Conservation (phyloP, 2,113 vertebrate genomes). For the Zosterops hypoxanthus region DNA sequence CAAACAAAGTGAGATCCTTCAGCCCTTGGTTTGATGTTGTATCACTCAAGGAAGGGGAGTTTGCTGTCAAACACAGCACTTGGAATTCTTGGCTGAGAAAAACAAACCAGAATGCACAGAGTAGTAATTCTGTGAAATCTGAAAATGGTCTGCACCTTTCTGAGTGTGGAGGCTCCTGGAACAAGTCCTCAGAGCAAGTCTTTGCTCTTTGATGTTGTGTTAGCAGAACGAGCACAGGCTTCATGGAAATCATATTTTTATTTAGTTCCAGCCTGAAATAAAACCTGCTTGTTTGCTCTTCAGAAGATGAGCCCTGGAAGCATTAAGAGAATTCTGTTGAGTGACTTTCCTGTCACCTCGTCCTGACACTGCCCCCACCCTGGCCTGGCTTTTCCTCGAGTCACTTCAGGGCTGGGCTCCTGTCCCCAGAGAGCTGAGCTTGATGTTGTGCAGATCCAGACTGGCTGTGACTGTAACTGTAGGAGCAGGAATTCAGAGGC, state of each 20-base stretch:
- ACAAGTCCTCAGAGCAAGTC: not conserved
- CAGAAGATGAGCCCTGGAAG: not conserved
- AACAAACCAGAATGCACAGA: not conserved
- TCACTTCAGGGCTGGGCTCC: not conserved
- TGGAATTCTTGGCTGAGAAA: conserved; percentile 1
- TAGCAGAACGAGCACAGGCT: not conserved
- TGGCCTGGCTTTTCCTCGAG: not conserved
- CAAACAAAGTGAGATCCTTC: conserved; percentile 16
- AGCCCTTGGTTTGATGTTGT: not conserved
- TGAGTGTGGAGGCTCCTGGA: not conserved
- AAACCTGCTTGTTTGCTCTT: not conserved
- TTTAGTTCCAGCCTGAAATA: not conserved
- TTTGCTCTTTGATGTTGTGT: not conserved
- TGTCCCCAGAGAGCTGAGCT: not conserved
- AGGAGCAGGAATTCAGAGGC: not conserved
- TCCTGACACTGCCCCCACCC: not conserved
- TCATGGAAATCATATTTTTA: not conserved
- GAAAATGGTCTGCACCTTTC: not conserved
- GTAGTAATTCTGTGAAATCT: not conserved
- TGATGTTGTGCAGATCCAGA: not conserved
- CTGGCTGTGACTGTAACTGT: not conserved
- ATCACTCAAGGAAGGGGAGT: not conserved
- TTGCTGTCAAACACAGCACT: not conserved
- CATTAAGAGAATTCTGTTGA: not conserved
- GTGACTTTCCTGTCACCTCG: not conserved